phyloP scores from a whole-genome alignment of 2,113 vertebrate species.

The Chaetura pelagica region DNA sequence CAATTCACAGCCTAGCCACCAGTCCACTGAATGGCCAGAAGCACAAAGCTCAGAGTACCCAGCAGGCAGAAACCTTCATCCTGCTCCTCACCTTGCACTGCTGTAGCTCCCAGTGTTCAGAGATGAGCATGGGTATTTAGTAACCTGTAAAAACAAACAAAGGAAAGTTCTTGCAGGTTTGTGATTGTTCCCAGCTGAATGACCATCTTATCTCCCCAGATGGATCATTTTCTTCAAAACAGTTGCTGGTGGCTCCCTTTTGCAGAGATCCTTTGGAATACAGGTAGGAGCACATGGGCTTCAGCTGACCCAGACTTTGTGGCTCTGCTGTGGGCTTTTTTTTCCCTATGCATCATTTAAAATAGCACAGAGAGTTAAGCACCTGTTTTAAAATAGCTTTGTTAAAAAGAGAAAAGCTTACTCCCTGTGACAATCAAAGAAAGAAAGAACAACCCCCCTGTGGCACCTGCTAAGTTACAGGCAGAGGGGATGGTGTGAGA shows the following conservation, averaged over 20 bases:
- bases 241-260: background rate
- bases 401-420: conserved; percentile 53
- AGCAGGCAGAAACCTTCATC: background rate
- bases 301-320: background rate
- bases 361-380: conserved; percentile 55
- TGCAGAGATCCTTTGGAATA: background rate
- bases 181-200: background rate
- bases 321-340: conserved; percentile 5
- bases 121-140: background rate
- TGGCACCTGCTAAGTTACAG: conserved; percentile 25
- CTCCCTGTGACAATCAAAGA: conserved; percentile 26
- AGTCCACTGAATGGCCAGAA: background rate
- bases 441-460: background rate
- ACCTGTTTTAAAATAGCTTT: conserved; percentile 61
- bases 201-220: background rate
- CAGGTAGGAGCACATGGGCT: background rate
- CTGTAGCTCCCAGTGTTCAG: background rate
- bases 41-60: rapidly evolving
- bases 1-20: background rate
- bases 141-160: background rate
- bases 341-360: conserved; percentile 44
- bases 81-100: rapidly evolving
- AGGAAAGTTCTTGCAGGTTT: background rate
- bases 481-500: conserved; percentile 7
- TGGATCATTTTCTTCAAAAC: background rate